phyloP scores from a whole-genome alignment of 2,888 invertebrate species.

The Drosophila crucigera region DNA sequence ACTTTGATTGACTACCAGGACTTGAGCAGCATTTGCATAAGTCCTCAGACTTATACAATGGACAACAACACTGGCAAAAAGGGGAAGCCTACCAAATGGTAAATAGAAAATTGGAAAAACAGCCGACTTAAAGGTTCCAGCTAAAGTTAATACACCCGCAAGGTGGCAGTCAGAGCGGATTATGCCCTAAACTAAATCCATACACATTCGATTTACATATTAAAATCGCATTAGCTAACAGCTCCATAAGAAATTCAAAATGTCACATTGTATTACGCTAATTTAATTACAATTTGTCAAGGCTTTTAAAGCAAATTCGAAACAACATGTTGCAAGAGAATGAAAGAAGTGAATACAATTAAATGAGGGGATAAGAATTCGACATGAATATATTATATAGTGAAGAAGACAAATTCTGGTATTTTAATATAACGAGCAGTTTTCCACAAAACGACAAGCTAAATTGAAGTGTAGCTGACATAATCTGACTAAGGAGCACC shows the following conservation, averaged over 20 bases:
- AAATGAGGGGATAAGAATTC: not conserved
- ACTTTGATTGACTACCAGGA: conserved; percentile 63
- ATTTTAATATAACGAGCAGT: not conserved
- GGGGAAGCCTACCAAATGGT: not conserved
- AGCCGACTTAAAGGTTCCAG: conserved; percentile 11
- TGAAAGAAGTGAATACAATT: not conserved
- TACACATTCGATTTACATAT: conserved; percentile 14
- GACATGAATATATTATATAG: not conserved
- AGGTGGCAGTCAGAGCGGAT: conserved; percentile 15
- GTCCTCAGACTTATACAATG: conserved; percentile 49
- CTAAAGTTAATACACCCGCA: conserved; percentile 11
- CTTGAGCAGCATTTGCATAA: conserved; percentile 67
- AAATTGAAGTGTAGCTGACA: not conserved
- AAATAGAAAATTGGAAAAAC: conserved; percentile 28
- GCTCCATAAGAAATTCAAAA: not conserved
- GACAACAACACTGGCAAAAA: conserved; percentile 26
- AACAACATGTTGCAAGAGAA: not conserved
- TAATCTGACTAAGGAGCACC: conserved; percentile 11
- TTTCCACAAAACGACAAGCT: not conserved
- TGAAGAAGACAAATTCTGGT: not conserved
- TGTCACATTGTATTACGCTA: conserved; percentile 5
- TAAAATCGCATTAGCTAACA: conserved; percentile 19
- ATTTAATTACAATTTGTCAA: conserved; percentile 20
- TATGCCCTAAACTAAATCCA: conserved; percentile 8
- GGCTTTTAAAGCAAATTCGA: not conserved